Evolutionary conservation across 2,797 vertebrate genomes (phyloP).

Genomic region (Microchirus variegatus): DNA sequence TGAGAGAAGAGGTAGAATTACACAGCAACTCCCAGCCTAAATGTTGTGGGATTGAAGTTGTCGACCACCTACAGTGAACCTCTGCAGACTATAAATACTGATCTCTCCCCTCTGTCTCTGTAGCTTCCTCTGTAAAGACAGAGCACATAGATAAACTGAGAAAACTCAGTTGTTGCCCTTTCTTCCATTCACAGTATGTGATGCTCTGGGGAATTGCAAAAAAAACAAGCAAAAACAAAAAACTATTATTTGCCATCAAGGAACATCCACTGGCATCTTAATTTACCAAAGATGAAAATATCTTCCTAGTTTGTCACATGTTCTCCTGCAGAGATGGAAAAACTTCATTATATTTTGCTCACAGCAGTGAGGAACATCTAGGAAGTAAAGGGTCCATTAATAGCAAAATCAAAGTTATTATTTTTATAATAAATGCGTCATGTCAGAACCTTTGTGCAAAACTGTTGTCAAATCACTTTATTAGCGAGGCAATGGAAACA

Average conservation of each 20-base stretch:
- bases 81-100: slow-evolving; percentile 30
- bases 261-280: neutral
- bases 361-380: neutral
- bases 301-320: neutral
- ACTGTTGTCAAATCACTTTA: neutral
- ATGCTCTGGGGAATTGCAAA: neutral
- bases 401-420: neutral
- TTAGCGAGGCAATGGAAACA: neutral
- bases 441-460: neutral
- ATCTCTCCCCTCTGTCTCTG: slow-evolving; percentile 2
- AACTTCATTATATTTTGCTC: slow-evolving; percentile 10
- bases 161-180: neutral
- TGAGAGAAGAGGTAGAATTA: slow-evolving; percentile 37
- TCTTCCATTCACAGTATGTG: neutral
- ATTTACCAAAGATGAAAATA: neutral
- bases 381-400: neutral
- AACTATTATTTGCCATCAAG: too few species aligned
- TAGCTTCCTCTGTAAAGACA: neutral
- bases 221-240: too few species aligned
- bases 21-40: slow-evolving; percentile 34
- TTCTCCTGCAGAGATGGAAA: slow-evolving; percentile 3
- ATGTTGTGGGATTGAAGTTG: slow-evolving; percentile 28
- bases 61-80: slow-evolving; percentile 37
- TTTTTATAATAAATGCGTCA: neutral
- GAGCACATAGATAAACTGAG: neutral